Evolutionary conservation across 1,140 invertebrate genomes (phyloP), one percentile per base, ranked within the genome.

Genomic region (Colletes latitarsis): DNA sequence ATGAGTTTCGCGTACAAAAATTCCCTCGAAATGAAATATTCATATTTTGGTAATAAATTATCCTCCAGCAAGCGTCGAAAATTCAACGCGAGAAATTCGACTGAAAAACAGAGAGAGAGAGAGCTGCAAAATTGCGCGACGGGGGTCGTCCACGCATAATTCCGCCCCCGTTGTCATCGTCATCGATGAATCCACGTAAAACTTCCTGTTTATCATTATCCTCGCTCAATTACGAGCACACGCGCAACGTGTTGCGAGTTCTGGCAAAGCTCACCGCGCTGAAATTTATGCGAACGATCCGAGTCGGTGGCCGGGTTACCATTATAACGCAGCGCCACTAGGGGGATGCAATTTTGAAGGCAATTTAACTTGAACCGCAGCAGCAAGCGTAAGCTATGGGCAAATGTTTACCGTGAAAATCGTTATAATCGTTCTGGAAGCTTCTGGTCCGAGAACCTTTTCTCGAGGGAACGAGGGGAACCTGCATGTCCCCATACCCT

Each of bases 311-410:
- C 77, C 69, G 39, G 46, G 69, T 79, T 80, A 76, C 70, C 82
- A 60, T 71, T 77, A 77, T 70, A 62, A 77, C 68, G 64, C 46
- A 67, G n/a, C 78, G n/a, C 70, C 78, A 55, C 55, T 70, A 70
- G 75, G 77, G 76, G 82, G 69, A 78, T 77, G 86, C 86, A 87
- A 87, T 87, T 87, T 87, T 87, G 78, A 87, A 87, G 86, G 86
- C 85, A 87, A 87, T 87, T 87, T 87, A 87, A 87, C 86, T 87
- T 87, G 82, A 87, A 83, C 78, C 77, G 74, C 86, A 84, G 62
- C 70, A 71, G 70, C 85, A 71, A 80, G 69, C 85, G 73, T 78
- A 75, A 83, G 78, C 82, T 79, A 79, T 55, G 71, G 77, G 78
- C 74, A 84, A 87, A 87, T 87, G 82, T 87, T 87, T 87, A 84